phyloP scores from a whole-genome alignment of 2,888 invertebrate genomes.

The Micropterix aruncella region DNA sequence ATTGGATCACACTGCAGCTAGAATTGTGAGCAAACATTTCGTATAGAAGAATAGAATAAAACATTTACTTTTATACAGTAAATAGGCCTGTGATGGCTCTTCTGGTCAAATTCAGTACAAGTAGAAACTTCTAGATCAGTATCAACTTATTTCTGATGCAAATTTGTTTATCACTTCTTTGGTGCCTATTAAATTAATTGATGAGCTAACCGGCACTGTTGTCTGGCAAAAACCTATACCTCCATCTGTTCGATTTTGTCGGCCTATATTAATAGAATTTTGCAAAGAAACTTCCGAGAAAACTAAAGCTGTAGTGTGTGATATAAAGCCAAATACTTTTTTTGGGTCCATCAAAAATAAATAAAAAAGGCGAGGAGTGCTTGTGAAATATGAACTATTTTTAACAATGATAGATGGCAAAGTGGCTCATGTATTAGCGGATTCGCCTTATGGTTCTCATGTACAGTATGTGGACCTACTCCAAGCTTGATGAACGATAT shows the following conservation, averaged over 20 bases:
- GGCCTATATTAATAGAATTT: slow-evolving; percentile 9
- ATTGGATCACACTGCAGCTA: slow-evolving; percentile 11
- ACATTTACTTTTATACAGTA: slow-evolving; percentile 7
- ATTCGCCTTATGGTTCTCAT: slow-evolving; percentile 7
- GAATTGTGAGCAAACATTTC: slow-evolving; percentile 11
- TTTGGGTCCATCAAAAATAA: slow-evolving; percentile 9
- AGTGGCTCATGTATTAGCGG: slow-evolving; percentile 11
- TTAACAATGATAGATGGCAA: slow-evolving; percentile 14
- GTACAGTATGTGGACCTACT: slow-evolving; percentile 11
- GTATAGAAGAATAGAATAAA: slow-evolving; percentile 6
- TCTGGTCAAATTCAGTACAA: slow-evolving; percentile 11
- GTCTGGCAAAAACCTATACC: slow-evolving; percentile 15
- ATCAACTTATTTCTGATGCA: slow-evolving; percentile 9
- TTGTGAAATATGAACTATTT: slow-evolving; percentile 13
- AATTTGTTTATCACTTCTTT: slow-evolving; percentile 12
- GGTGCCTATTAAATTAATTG: slow-evolving; percentile 11
- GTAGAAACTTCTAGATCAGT: slow-evolving; percentile 9
- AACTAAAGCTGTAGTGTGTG: slow-evolving; percentile 9
- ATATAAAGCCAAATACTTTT: slow-evolving; percentile 6
- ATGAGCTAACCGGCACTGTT: slow-evolving; percentile 8
- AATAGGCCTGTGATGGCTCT: slow-evolving; percentile 12
- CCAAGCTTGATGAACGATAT: slow-evolving; percentile 12
- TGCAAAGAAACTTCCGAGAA: slow-evolving; percentile 11
- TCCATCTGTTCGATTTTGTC: slow-evolving; percentile 10
- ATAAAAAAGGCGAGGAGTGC: slow-evolving; percentile 7